A percentile compares a stretch with the other conserved stretches of the same genome.
Evolutionary conservation across 2,113 vertebrate species (phyloP).

Genomic region (Clarias macrocephalus): DNA sequence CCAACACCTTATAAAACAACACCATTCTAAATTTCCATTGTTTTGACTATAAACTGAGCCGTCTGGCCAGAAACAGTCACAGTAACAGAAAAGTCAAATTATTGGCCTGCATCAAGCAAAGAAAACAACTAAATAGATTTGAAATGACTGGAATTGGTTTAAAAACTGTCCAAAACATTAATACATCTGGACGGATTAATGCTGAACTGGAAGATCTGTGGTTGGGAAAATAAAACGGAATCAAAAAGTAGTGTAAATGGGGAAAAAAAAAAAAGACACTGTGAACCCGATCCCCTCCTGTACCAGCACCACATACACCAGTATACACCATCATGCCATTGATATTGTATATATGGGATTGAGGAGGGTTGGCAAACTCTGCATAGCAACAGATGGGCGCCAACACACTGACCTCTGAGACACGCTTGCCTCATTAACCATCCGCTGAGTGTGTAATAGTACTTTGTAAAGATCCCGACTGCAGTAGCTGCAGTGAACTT

Average conservation of each 20-base stretch:
- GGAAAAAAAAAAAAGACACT: not conserved
- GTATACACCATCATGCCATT: not conserved
- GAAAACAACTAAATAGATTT: too few relatives aligned
- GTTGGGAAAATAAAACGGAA: too few relatives aligned
- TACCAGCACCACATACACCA: not conserved
- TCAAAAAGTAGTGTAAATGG: not conserved
- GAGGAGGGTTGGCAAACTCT: not conserved
- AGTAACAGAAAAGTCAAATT: too few relatives aligned
- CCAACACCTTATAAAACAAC: too few relatives aligned
- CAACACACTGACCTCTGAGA: not conserved
- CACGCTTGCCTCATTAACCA: constrained; percentile 1
- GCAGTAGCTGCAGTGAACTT: not conserved
- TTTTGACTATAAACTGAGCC: too few relatives aligned
- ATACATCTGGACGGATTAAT: too few relatives aligned
- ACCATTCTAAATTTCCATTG: too few relatives aligned
- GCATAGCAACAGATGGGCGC: constrained; percentile 4
- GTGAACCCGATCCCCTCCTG: not conserved
- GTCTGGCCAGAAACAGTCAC: too few relatives aligned
- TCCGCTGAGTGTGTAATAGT: not conserved
- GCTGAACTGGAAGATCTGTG: too few relatives aligned
- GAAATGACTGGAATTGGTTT: too few relatives aligned
- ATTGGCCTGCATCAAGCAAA: too few relatives aligned
- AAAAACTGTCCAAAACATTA: too few relatives aligned
- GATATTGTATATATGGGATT: not conserved
- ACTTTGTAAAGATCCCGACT: not conserved